These are phyloP conservation scores for Coryphaenoides rupestris DNA, from an alignment of 2,113 vertebrate genomes.

Conservation along the genomic window DNA sequence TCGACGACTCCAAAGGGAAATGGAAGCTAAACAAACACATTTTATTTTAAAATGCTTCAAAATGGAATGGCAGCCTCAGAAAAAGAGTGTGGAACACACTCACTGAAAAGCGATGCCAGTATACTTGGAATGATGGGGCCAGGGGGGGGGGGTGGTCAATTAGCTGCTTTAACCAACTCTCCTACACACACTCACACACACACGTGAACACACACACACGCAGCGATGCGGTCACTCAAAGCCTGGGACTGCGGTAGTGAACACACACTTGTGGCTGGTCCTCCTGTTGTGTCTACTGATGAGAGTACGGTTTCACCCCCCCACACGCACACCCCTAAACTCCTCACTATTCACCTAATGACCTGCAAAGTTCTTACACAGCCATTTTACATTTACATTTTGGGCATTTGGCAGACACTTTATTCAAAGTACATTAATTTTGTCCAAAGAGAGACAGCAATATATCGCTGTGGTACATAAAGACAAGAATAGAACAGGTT, in stretches of 20 bases:
- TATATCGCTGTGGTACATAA: too few species aligned
- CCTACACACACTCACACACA: background rate
- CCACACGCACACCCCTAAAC: background rate
- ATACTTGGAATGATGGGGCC: too few species aligned
- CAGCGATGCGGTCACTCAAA: constrained; percentile 11
- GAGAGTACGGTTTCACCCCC: constrained; percentile 2
- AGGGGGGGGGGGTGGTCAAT: too few species aligned
- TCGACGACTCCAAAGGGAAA: too few species aligned
- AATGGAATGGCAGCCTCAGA: too few species aligned
- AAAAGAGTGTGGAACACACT: background rate
- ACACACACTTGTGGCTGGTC: constrained; percentile 31
- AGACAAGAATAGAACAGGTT: too few species aligned
- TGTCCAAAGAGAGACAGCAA: too few species aligned
- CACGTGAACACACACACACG: constrained; percentile 8
- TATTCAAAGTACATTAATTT: too few species aligned
- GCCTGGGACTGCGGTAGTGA: constrained; percentile 32
- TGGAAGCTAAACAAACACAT: too few species aligned
- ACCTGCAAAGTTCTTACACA: background rate
- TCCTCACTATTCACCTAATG: background rate
- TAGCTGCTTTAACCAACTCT: background rate
- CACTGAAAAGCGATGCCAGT: background rate
- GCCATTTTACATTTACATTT: too few species aligned
- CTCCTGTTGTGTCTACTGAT: constrained; percentile 48
- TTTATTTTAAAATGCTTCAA: too few species aligned
- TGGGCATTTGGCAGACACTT: too few species aligned